Evolutionary conservation across 2,888 invertebrate species (phyloP).

Genomic region (Aporophyla nigra): DNA sequence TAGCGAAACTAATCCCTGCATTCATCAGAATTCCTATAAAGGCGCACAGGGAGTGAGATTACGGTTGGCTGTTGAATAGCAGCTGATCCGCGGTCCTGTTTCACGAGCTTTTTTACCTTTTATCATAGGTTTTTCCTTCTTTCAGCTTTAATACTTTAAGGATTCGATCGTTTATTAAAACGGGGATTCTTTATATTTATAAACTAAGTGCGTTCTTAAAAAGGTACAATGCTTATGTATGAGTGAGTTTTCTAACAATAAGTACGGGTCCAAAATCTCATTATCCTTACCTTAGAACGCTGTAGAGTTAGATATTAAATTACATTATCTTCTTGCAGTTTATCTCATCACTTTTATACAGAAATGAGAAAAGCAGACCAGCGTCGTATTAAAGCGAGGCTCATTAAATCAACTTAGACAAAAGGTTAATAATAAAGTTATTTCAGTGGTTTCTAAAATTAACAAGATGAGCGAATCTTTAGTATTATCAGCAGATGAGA

Average conservation of each 20-base stretch:
- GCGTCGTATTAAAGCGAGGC: constrained; percentile 12
- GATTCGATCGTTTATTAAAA: constrained; percentile 43
- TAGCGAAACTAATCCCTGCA: constrained; percentile 71
- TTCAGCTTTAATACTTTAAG: constrained; percentile 54
- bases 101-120: constrained; percentile 66
- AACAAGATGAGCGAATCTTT: constrained; percentile 34
- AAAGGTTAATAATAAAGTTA: constrained; percentile 39
- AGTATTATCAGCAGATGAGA: constrained; percentile 29
- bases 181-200: not conserved
- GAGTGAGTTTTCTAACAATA: constrained; percentile 12
- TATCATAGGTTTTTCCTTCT: constrained; percentile 62
- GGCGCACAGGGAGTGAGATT: constrained; percentile 68
- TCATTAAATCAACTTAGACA: constrained; percentile 41
- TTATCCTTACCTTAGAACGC: constrained; percentile 29
- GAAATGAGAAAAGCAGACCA: constrained; percentile 23
- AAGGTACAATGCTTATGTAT: not conserved
- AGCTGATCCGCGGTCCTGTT: constrained; percentile 54
- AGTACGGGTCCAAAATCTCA: constrained; percentile 12
- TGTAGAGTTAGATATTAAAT: constrained; percentile 12
- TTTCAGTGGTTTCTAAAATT: constrained; percentile 39
- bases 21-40: constrained; percentile 71
- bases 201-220: not conserved
- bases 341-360: constrained; percentile 13
- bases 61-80: constrained; percentile 71
- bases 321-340: constrained; percentile 29